A percentile compares a stretch with the other conserved stretches of the same genome.
These are phyloP conservation scores for Delphinus delphis DNA, from an alignment of 2,113 vertebrate genomes.

Conservation along the genomic window DNA sequence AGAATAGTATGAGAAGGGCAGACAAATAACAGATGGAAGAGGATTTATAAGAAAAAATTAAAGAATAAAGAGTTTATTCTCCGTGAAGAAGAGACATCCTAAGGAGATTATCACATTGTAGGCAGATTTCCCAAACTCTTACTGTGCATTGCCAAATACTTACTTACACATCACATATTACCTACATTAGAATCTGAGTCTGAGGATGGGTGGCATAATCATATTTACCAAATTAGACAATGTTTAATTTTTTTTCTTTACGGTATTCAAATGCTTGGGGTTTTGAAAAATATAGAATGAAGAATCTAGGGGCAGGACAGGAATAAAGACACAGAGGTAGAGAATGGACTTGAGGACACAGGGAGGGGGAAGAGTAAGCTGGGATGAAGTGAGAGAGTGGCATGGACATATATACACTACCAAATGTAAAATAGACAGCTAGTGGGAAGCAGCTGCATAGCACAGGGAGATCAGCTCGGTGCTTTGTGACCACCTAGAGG, in stretches of 20 bases:
- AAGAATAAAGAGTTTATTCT: conserved; percentile 38
- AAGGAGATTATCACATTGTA: conserved; percentile 63
- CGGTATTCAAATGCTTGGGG: neutral
- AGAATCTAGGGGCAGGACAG: too few relatives aligned
- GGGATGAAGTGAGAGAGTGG: too few relatives aligned
- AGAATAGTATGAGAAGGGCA: neutral
- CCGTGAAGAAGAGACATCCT: conserved; percentile 32
- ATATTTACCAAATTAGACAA: conserved; percentile 12
- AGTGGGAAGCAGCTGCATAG: too few relatives aligned
- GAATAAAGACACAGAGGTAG: too few relatives aligned
- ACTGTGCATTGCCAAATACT: conserved; percentile 20
- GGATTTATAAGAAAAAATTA: conserved; percentile 47
- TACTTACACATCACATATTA: conserved; percentile 16
- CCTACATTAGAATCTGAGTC: neutral
- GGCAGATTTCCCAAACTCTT: conserved; percentile 42
- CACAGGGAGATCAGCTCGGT: too few relatives aligned
- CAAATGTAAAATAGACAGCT: too few relatives aligned
- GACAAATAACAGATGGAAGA: conserved; percentile 58
- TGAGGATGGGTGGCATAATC: neutral
- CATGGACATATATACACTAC: too few relatives aligned
- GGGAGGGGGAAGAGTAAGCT: too few relatives aligned
- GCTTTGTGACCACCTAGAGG: too few relatives aligned
- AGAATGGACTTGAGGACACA: too few relatives aligned
- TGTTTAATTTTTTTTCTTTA: neutral
- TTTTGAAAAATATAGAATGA: neutral